phyloP scores from a whole-genome alignment of 2,113 vertebrate species.

The Sclerurus mexicanus region DNA sequence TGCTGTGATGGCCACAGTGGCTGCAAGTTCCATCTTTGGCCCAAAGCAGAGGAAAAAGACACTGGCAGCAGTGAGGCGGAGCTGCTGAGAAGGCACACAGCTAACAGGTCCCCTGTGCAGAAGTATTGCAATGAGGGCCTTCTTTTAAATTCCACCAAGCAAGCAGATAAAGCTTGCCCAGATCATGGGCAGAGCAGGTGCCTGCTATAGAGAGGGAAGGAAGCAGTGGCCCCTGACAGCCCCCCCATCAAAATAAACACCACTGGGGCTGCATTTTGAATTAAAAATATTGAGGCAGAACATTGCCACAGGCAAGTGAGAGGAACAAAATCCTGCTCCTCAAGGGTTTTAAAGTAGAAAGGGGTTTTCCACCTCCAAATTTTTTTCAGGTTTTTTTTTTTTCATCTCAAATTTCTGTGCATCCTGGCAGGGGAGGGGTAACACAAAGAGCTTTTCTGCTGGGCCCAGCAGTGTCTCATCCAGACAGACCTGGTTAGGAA shows the following conservation, averaged over 20 bases:
- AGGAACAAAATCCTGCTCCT: neutral
- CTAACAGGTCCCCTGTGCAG: fast-evolving
- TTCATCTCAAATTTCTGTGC: neutral
- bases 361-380: neutral
- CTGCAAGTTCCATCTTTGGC: neutral
- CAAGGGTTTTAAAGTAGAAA: neutral
- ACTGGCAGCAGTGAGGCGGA: neutral
- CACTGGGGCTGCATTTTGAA: neutral
- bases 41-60: neutral
- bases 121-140: neutral
- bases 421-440: fast-evolving
- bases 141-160: neutral
- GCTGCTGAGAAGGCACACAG: fast-evolving
- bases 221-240: fast-evolving
- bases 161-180: neutral
- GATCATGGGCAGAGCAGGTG: fast-evolving
- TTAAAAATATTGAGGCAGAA: neutral
- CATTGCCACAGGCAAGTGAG: neutral
- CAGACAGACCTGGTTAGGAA: neutral
- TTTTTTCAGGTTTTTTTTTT: neutral
- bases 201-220: neutral
- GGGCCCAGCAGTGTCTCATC: neutral
- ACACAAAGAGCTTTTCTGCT: neutral
- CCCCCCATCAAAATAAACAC: neutral
- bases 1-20: fast-evolving